These are phyloP conservation scores for Drosophila nigritarsus DNA, from an alignment of 2,888 invertebrate genomes.

Conservation along the genomic window DNA sequence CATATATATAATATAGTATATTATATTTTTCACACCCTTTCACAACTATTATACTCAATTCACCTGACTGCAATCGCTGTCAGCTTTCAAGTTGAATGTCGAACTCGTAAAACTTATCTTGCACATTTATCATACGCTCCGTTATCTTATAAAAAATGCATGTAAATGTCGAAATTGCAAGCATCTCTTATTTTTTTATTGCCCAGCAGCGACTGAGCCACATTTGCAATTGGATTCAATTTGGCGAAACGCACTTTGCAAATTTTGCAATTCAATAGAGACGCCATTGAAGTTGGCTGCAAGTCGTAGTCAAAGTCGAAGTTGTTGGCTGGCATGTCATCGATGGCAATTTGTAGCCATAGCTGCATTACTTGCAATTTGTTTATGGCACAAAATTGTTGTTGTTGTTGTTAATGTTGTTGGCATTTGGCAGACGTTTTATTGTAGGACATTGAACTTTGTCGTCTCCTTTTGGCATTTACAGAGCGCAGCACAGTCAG, in stretches of 20 bases:
- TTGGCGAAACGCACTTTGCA: conserved; percentile 58
- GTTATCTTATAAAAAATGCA: conserved; percentile 37
- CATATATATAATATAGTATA: not conserved
- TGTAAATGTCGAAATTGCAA: conserved; percentile 62
- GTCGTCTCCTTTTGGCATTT: conserved; percentile 55
- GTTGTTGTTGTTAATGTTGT: conserved; percentile 23
- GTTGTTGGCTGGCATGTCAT: conserved; percentile 61
- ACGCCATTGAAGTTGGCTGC: conserved; percentile 45
- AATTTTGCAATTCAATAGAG: conserved; percentile 42
- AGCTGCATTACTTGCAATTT: conserved; percentile 61
- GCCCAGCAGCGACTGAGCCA: conserved; percentile 34
- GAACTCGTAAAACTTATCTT: conserved; percentile 13
- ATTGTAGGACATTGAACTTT: conserved; percentile 69
- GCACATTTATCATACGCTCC: conserved; percentile 69
- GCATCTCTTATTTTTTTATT: conserved; percentile 62
- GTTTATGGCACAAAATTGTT: conserved; percentile 66
- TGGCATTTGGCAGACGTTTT: conserved; percentile 55
- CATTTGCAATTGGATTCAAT: conserved; percentile 40
- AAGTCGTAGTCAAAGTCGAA: conserved; percentile 11
- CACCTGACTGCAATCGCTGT: conserved; percentile 15
- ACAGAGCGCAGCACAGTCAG: conserved; percentile 15
- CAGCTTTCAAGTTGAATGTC: conserved; percentile 73
- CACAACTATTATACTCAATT: conserved; percentile 3
- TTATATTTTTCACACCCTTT: conserved; percentile 30
- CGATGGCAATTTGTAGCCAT: conserved; percentile 66